A percentile compares a stretch with the other conserved stretches of the same genome.
phyloP scores from a whole-genome alignment of 2,888 invertebrate species.

The Drosophila bunnanda region DNA sequence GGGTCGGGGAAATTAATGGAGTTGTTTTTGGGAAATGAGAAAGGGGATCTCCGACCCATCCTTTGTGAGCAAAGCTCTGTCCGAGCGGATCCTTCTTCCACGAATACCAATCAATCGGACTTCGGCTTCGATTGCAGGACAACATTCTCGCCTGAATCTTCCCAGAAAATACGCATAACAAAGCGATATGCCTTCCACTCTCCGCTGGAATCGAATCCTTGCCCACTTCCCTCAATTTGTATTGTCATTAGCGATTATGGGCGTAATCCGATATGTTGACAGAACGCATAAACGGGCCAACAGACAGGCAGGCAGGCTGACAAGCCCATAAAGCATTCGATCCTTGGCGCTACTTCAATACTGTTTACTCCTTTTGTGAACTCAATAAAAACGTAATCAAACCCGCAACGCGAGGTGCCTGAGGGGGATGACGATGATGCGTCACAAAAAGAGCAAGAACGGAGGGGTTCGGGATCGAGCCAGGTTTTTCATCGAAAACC shows the following conservation, averaged over 20 bases:
- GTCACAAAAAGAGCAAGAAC: constrained; percentile 45
- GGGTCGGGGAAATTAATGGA: constrained; percentile 40
- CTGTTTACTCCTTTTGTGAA: constrained; percentile 76
- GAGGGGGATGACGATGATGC: constrained; percentile 47
- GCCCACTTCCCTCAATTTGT: constrained; percentile 63
- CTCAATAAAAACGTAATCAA: constrained; percentile 75
- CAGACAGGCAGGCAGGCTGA: constrained; percentile 54
- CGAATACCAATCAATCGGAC: constrained; percentile 64
- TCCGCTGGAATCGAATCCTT: constrained; percentile 30
- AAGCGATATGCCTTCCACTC: constrained; percentile 46
- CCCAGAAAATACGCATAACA: constrained; percentile 58
- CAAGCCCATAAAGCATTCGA: constrained; percentile 75
- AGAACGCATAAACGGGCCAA: constrained; percentile 59
- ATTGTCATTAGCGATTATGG: constrained; percentile 78
- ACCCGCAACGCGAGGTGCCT: constrained; percentile 57
- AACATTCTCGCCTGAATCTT: constrained; percentile 48
- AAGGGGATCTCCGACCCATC: neutral
- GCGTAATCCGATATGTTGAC: constrained; percentile 78
- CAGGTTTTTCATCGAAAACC: constrained; percentile 71
- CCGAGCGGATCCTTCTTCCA: constrained; percentile 49
- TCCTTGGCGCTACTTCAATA: constrained; percentile 78
- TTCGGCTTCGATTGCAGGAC: constrained; percentile 45
- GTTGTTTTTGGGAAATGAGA: constrained; percentile 21
- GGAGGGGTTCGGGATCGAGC: constrained; percentile 31
- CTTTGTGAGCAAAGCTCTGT: constrained; percentile 21